phyloP scores from a whole-genome alignment of 2,888 invertebrate genomes.

The Ichneumon xanthorius region DNA sequence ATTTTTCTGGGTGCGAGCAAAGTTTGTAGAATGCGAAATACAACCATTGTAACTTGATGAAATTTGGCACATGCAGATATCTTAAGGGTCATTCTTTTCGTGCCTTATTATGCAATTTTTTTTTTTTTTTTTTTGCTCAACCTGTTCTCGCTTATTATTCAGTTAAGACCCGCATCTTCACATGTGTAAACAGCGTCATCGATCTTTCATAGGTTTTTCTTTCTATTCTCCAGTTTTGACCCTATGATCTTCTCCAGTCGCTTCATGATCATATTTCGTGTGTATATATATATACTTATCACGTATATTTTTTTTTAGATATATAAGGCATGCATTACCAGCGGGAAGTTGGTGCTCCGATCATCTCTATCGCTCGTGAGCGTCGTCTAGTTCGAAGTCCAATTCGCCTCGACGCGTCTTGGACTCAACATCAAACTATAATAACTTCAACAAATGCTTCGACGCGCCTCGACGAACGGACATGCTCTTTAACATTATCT shows the following conservation, averaged over 20 bases:
- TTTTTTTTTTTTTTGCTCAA: too few species aligned
- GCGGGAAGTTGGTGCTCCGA: constrained; percentile 76
- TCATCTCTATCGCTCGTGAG: constrained; percentile 23
- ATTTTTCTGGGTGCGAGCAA: too few species aligned
- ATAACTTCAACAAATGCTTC: constrained; percentile 77
- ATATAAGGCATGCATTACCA: constrained; percentile 82
- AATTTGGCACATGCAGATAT: too few species aligned
- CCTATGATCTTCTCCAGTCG: constrained; percentile 8
- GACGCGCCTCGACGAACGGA: constrained; percentile 66
- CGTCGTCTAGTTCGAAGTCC: constrained; percentile 10
- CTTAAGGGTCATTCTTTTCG: not conserved
- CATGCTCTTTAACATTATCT: constrained; percentile 24
- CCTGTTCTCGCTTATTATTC: constrained; percentile 13
- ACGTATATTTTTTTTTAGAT: constrained; percentile 71
- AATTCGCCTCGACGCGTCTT: constrained; percentile 39
- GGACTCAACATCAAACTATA: constrained; percentile 71
- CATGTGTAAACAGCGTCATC: constrained; percentile 27
- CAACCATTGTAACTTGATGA: too few species aligned
- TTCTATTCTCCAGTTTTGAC: constrained; percentile 6
- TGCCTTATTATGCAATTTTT: not conserved
- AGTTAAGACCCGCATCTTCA: constrained; percentile 8
- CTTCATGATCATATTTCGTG: constrained; percentile 18
- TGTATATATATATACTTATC: constrained; percentile 39
- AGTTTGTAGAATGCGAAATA: too few species aligned
- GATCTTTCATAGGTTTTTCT: constrained; percentile 23